phyloP scores from a whole-genome alignment of 2,888 invertebrate species.

The Incurvaria masculella region DNA sequence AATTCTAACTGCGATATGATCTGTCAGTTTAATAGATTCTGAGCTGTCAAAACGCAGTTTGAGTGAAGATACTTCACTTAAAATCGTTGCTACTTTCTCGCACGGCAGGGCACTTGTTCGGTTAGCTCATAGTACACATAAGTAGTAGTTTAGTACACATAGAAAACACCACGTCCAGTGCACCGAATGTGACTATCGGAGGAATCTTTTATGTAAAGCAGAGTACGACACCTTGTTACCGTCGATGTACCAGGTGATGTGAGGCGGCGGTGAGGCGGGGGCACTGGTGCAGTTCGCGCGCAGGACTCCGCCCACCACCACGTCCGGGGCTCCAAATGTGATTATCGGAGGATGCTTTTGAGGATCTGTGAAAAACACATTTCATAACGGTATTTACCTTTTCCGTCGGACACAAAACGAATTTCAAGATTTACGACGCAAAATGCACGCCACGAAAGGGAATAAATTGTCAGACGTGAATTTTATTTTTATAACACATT shows the following conservation, averaged over 20 bases:
- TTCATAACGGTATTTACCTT: too few species aligned
- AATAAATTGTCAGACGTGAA: too few species aligned
- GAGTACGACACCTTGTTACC: constrained; percentile 72
- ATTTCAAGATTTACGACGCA: too few species aligned
- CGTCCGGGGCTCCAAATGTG: constrained; percentile 67
- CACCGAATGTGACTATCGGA: constrained; percentile 69
- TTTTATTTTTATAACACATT: too few species aligned
- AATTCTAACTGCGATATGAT: too few species aligned
- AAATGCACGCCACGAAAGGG: too few species aligned
- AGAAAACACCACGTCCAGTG: constrained; percentile 65
- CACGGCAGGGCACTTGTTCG: constrained; percentile 73
- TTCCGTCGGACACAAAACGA: too few species aligned
- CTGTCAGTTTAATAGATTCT: too few species aligned
- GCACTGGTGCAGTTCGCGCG: constrained; percentile 75
- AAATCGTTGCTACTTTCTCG: too few species aligned
- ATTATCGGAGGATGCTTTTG: constrained; percentile 68
- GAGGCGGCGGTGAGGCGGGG: constrained; percentile 68
- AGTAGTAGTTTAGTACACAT: too few species aligned
- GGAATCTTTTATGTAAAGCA: constrained; percentile 66
- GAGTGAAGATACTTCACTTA: too few species aligned
- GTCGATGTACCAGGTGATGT: constrained; percentile 75
- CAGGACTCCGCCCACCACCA: constrained; percentile 66
- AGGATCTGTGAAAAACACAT: constrained; percentile 40
- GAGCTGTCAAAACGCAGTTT: too few species aligned
- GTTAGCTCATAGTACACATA: constrained; percentile 68